phyloP scores from a whole-genome alignment of 2,113 vertebrate genomes.

The Seriola quinqueradiata region DNA sequence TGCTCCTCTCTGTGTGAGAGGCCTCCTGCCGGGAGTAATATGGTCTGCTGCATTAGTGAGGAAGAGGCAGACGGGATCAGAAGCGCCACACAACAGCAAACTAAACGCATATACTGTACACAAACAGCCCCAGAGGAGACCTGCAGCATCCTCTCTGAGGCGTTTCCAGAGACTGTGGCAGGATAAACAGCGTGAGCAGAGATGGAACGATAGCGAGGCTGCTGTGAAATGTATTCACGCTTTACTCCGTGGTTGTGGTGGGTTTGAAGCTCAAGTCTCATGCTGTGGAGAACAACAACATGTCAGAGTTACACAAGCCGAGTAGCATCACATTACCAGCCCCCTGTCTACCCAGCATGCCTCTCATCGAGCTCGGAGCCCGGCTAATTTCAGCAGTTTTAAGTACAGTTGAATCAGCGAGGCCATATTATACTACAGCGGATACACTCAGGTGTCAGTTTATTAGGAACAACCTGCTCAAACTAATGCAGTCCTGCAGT shows the following conservation, averaged over 20 bases:
- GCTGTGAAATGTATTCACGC: not conserved
- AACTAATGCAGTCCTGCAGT: too few relatives aligned
- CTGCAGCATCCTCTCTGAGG: slow-evolving; percentile 4
- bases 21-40: slow-evolving; percentile 39
- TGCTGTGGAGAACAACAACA: not conserved
- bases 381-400: too few relatives aligned
- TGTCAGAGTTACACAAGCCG: too few relatives aligned
- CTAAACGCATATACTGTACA: slow-evolving; percentile 30
- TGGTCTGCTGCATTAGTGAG: slow-evolving; percentile 38
- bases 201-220: not conserved
- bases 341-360: too few relatives aligned
- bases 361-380: too few relatives aligned
- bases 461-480: too few relatives aligned
- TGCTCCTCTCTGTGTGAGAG: slow-evolving; percentile 12
- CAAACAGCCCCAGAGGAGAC: slow-evolving; percentile 25
- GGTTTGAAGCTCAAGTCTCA: not conserved
- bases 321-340: too few relatives aligned
- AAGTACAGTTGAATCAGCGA: too few relatives aligned
- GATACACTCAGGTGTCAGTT: too few relatives aligned
- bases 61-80: slow-evolving; percentile 21
- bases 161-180: not conserved
- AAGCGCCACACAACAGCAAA: slow-evolving; percentile 20
- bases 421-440: too few relatives aligned
- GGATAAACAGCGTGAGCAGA: not conserved
- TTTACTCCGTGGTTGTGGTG: too few relatives aligned